Evolutionary conservation across 2,113 vertebrate species (phyloP).

Genomic region (Zeus faber): DNA sequence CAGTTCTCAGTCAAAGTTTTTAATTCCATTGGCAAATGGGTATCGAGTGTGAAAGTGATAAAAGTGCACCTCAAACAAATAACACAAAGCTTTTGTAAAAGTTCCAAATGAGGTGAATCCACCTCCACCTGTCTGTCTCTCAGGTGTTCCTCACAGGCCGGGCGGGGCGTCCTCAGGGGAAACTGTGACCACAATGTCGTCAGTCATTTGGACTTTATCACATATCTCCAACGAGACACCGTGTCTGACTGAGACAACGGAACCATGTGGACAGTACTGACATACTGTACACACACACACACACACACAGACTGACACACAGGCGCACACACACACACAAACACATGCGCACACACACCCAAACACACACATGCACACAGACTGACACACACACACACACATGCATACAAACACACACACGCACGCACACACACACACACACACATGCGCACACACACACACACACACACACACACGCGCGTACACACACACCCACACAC

Average conservation of each 20-base stretch:
- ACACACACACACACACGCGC: constrained; percentile 11
- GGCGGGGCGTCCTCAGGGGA: neutral
- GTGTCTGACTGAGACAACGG: neutral
- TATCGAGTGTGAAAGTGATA: too few species aligned
- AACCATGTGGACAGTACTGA: neutral
- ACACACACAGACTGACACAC: neutral
- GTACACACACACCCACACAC: constrained; percentile 2
- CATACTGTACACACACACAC: neutral
- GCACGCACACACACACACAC: too few species aligned
- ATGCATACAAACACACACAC: too few species aligned
- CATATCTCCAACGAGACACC: neutral
- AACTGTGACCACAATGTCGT: neutral
- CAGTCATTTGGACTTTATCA: neutral
- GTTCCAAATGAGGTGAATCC: too few species aligned
- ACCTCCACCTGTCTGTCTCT: neutral
- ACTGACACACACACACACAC: neutral
- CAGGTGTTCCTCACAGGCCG: neutral
- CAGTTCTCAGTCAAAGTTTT: too few species aligned
- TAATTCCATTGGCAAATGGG: too few species aligned
- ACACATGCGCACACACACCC: neutral
- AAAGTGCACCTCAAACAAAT: too few species aligned
- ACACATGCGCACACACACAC: neutral
- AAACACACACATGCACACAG: neutral
- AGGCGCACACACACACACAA: neutral
- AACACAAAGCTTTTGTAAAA: too few species aligned